phyloP scores from a whole-genome alignment of 2,797 vertebrate genomes.

The Meriones psammophilus region DNA sequence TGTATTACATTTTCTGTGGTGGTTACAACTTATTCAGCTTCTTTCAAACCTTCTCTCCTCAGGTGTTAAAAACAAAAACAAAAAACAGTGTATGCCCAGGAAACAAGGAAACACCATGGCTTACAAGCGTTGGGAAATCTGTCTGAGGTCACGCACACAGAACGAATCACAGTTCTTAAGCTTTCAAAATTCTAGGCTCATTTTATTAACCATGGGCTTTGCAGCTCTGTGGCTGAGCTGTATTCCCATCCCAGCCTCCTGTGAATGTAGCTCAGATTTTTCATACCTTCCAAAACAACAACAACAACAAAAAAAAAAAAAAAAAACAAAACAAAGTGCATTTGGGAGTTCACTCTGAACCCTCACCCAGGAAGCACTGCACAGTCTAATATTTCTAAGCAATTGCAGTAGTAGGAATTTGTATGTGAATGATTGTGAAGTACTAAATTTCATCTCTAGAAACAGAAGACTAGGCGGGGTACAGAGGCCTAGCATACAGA shows the following conservation, averaged over 20 bases:
- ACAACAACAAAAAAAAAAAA: too few relatives aligned
- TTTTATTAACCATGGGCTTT: background rate
- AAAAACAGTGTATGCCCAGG: background rate
- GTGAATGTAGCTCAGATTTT: background rate
- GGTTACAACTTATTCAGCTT: background rate
- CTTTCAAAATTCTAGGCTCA: background rate
- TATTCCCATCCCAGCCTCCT: background rate
- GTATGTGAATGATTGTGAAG: background rate
- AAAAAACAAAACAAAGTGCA: too few relatives aligned
- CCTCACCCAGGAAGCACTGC: background rate
- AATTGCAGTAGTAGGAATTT: background rate
- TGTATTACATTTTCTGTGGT: background rate
- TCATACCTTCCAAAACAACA: background rate
- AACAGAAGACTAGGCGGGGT: background rate
- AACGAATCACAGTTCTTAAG: constrained; percentile 13
- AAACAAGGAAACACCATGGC: background rate
- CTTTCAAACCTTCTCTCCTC: background rate
- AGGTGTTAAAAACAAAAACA: background rate
- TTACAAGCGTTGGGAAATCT: background rate
- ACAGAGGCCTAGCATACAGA: background rate
- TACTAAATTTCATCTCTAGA: background rate
- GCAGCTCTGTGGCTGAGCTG: background rate
- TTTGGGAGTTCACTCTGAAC: background rate
- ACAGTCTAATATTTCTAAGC: background rate
- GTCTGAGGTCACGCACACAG: background rate